A percentile compares a stretch with the other conserved stretches of the same genome.
Conservation (phyloP, 92 coral and sea anemone species). For the Muricea muricata region DNA sequence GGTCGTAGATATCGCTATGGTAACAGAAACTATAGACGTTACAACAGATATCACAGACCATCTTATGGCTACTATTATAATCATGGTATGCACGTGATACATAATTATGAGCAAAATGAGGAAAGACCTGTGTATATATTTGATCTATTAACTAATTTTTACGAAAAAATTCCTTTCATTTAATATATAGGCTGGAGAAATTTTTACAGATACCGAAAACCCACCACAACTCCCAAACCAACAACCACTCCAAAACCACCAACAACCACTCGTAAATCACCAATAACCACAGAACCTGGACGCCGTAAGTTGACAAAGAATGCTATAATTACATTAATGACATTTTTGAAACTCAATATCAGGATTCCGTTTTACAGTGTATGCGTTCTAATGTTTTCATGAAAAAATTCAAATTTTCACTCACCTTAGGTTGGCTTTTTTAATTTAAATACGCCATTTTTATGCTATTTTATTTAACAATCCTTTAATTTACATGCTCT, state of each 20-base stretch:
- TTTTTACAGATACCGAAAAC: slow-evolving; percentile 22
- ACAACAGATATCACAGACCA: slow-evolving; percentile 13
- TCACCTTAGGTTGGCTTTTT: no score
- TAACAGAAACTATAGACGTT: background rate
- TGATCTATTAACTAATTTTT: background rate
- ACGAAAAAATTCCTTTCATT: background rate
- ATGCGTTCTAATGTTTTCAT: no score
- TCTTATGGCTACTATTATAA: background rate
- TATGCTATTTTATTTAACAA: no score
- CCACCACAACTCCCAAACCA: slow-evolving; percentile 14
- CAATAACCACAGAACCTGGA: background rate
- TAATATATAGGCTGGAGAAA: background rate
- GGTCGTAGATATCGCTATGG: slow-evolving; percentile 3
- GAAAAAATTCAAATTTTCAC: no score
- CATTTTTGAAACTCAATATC: background rate
- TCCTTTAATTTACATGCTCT: background rate
- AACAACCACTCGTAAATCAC: background rate
- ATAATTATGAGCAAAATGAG: background rate
- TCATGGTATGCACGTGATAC: background rate
- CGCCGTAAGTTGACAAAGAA: background rate
- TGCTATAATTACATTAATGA: background rate
- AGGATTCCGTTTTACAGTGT: background rate
- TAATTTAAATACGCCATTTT: no score
- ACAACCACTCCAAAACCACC: background rate
- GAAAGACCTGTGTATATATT: background rate